Conservation (phyloP, 1,140 invertebrate genomes). For the Acromyrmex heyeri region DNA sequence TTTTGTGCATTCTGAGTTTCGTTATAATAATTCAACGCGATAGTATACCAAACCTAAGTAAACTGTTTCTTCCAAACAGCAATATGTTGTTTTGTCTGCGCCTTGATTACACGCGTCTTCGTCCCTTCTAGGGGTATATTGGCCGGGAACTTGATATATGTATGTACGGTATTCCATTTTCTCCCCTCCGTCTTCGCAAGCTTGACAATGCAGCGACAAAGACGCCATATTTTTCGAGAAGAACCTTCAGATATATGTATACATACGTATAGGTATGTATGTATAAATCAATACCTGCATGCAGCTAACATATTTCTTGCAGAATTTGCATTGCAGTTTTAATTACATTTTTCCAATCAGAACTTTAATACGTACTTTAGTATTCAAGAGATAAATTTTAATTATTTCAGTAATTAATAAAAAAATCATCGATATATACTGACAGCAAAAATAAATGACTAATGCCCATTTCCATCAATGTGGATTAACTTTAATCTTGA, state of each 20-base stretch:
- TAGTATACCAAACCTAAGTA: constrained; percentile 5
- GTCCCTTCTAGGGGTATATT: constrained; percentile 28
- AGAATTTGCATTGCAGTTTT: neutral
- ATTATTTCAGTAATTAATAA: constrained; percentile 19
- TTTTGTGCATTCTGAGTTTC: neutral
- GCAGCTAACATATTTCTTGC: neutral
- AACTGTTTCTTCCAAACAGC: constrained; percentile 38
- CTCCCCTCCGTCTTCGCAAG: constrained; percentile 21
- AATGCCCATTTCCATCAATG: neutral
- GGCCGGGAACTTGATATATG: constrained; percentile 30
- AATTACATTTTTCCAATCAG: neutral
- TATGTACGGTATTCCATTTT: constrained; percentile 48
- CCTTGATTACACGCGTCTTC: constrained; percentile 43
- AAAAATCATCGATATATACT: neutral
- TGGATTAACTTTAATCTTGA: too few relatives aligned
- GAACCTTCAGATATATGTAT: constrained; percentile 14
- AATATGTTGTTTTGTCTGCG: constrained; percentile 43
- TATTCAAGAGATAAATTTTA: neutral
- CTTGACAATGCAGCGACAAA: constrained; percentile 44
- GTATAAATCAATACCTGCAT: constrained; percentile 38
- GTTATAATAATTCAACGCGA: constrained; percentile 53
- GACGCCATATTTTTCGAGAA: constrained; percentile 35
- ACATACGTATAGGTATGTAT: neutral
- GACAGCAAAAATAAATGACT: neutral
- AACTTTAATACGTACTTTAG: neutral